Evolutionary conservation across 1,140 invertebrate genomes (phyloP).

Genomic region (Euborellia annulipes): DNA sequence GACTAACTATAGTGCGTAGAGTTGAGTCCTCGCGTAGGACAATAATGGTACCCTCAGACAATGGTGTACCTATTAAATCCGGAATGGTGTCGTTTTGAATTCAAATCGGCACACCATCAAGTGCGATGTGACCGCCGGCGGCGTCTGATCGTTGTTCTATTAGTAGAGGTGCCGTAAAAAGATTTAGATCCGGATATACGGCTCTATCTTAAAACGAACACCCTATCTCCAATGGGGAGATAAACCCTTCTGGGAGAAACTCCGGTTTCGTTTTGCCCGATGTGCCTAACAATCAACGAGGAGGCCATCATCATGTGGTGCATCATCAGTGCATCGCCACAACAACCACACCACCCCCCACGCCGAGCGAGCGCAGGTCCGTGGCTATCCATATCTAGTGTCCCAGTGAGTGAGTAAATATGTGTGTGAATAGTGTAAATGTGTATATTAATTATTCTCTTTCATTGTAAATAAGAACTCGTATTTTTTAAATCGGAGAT

Average conservation of each 20-base stretch:
- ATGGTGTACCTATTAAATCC: slow-evolving; percentile 86
- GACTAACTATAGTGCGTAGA: slow-evolving; percentile 78
- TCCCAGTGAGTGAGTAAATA: too few species aligned
- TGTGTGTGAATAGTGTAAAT: too few species aligned
- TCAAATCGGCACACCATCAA: slow-evolving; percentile 81
- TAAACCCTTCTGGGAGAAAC: slow-evolving; percentile 86
- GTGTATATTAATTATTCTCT: too few species aligned
- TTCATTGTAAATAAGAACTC: too few species aligned
- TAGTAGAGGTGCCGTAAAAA: slow-evolving; percentile 65
- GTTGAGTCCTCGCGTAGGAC: slow-evolving; percentile 79
- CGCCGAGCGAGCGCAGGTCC: background rate
- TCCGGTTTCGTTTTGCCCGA: slow-evolving; percentile 81
- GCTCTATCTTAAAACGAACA: slow-evolving; percentile 76
- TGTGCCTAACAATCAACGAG: slow-evolving; percentile 24
- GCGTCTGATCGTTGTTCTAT: slow-evolving; percentile 68
- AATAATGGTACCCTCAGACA: slow-evolving; percentile 77
- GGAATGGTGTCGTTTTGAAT: slow-evolving; percentile 88
- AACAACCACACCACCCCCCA: slow-evolving; percentile 12
- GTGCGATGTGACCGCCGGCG: slow-evolving; percentile 62
- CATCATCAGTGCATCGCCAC: slow-evolving; percentile 10
- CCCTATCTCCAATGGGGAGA: slow-evolving; percentile 80
- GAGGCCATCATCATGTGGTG: slow-evolving; percentile 8
- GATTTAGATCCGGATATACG: slow-evolving; percentile 80
- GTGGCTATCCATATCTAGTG: slow-evolving; percentile 10
- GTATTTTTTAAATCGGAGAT: too few species aligned